Evolutionary conservation across 2,113 vertebrate species (phyloP).

Genomic region (Platichthys flesus): DNA sequence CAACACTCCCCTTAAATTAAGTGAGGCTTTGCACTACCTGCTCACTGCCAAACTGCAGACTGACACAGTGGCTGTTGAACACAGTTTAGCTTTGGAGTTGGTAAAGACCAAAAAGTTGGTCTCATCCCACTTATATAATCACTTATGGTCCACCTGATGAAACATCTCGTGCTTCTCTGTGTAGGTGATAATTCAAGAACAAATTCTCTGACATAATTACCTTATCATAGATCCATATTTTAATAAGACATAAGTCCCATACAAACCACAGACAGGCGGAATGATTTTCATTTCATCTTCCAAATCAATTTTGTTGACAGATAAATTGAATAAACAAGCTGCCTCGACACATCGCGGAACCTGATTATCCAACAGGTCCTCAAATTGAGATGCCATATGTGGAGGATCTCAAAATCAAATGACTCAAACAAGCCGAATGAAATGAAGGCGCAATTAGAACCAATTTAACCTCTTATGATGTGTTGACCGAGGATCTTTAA

Average conservation of each 20-base stretch:
- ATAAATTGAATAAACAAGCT: slow-evolving; percentile 22
- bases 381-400: slow-evolving; percentile 16
- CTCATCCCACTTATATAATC: no score
- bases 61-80: no score
- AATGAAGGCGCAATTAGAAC: slow-evolving; percentile 31
- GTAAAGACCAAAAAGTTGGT: no score
- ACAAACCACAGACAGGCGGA: not conserved
- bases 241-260: not conserved
- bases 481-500: slow-evolving; percentile 10
- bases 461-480: not conserved
- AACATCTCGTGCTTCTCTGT: no score
- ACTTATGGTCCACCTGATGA: no score
- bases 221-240: not conserved
- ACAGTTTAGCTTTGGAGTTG: no score
- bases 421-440: not conserved
- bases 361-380: slow-evolving; percentile 17
- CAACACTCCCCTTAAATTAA: no score
- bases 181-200: no score
- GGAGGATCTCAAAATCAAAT: slow-evolving; percentile 29
- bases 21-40: no score
- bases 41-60: no score
- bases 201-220: no score
- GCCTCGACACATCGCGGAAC: slow-evolving; percentile 18
- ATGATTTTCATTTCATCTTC: slow-evolving; percentile 8
- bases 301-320: slow-evolving; percentile 25